Conservation (phyloP, 35 echinoderm and acorn worm genomes). For the Ophiothrix spiculata region DNA sequence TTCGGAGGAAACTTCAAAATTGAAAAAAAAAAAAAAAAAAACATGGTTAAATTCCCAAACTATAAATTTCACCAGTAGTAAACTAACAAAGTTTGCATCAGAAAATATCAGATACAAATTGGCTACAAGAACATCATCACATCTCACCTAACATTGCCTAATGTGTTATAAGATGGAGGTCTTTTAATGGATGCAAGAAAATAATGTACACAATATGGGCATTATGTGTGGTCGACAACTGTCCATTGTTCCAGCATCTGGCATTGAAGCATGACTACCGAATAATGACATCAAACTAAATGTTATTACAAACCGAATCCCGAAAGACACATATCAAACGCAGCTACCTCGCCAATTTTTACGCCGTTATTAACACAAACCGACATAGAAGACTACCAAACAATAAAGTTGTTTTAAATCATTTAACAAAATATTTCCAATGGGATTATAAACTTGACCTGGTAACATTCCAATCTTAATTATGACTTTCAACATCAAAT, state of each 20-base stretch:
- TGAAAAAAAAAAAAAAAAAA: no score
- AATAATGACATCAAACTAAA: neutral
- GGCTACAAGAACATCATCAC: no score
- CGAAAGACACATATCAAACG: neutral
- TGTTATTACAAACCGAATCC: neutral
- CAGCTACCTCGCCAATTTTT: neutral
- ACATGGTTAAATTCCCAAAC: no score
- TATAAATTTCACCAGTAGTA: no score
- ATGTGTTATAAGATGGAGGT: no score
- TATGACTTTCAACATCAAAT: constrained; percentile 7
- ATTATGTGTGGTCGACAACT: neutral
- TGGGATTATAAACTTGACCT: constrained; percentile 6
- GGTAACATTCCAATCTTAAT: constrained; percentile 6
- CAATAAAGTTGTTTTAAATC: neutral
- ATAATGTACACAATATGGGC: neutral
- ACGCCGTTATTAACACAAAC: constrained; percentile 3
- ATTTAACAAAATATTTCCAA: constrained; percentile 6
- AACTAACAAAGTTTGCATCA: no score
- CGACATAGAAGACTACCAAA: constrained; percentile 5
- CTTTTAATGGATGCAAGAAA: no score
- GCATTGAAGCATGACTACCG: neutral
- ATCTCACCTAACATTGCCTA: no score
- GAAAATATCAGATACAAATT: no score
- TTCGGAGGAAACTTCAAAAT: no score
- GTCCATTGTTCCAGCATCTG: neutral